phyloP scores from a whole-genome alignment of 2,113 vertebrate species.

The Opisthocomus hoazin region DNA sequence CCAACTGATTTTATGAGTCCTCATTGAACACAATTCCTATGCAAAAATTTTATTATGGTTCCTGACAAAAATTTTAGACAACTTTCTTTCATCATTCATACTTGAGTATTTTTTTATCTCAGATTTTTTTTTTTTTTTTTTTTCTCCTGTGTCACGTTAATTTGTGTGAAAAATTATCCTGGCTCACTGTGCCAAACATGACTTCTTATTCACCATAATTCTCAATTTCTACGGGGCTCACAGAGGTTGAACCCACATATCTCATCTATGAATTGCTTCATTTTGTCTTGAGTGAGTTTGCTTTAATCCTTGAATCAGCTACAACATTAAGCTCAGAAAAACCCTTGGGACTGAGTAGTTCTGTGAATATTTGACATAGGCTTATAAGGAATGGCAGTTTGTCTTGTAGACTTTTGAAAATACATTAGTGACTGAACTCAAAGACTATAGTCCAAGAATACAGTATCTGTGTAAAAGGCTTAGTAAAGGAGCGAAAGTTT shows the following conservation, averaged over 20 bases:
- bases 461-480: neutral
- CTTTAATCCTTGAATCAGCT: neutral
- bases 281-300: neutral
- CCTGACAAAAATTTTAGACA: neutral
- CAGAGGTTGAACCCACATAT: neutral
- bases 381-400: neutral
- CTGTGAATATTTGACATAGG: neutral
- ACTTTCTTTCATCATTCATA: neutral
- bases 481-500: neutral
- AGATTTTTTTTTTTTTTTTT: neutral
- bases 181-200: neutral
- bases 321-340: neutral
- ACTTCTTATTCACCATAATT: neutral
- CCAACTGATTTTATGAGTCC: neutral
- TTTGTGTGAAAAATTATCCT: neutral
- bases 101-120: neutral
- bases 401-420: neutral
- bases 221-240: neutral
- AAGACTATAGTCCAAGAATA: neutral
- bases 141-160: neutral
- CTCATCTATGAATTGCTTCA: neutral
- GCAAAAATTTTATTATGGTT: neutral
- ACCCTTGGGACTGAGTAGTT: neutral
- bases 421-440: neutral
- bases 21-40: neutral